Conservation (phyloP, 1,140 invertebrate species). For the silkworm (Bombyx mori) region DNA sequence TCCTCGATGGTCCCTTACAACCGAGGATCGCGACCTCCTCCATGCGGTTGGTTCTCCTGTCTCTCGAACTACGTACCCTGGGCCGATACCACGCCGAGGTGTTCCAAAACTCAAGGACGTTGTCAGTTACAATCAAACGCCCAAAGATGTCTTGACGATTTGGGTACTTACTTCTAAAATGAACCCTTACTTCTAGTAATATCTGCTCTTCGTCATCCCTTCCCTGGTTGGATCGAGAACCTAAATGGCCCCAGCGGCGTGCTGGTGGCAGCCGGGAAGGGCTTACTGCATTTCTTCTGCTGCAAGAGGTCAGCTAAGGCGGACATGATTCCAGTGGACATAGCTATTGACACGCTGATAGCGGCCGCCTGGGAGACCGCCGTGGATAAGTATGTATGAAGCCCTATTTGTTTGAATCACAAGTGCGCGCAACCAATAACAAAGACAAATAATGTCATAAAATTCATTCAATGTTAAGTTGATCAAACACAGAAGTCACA, state of each 20-base stretch:
- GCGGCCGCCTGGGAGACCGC: conserved; percentile 79
- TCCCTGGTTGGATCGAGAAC: conserved; percentile 88
- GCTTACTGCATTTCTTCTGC: conserved; percentile 79
- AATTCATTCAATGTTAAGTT: neutral
- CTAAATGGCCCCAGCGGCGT: conserved; percentile 89
- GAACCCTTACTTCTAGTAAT: conserved; percentile 29
- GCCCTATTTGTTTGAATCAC: no score
- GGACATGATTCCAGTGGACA: conserved; percentile 88
- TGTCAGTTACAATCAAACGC: no score
- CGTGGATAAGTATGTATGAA: conserved; percentile 31
- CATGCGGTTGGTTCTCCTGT: no score
- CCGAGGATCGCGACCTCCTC: no score
- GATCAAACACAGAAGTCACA: neutral
- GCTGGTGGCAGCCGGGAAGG: conserved; percentile 78
- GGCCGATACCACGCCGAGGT: no score
- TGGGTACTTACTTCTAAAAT: no score
- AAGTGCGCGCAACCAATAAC: neutral
- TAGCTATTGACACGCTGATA: conserved; percentile 85
- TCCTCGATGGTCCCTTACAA: no score
- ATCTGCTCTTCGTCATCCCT: conserved; percentile 48
- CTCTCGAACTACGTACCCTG: no score
- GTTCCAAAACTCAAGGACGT: no score
- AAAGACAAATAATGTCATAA: neutral
- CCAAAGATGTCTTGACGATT: no score
- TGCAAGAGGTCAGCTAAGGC: conserved; percentile 62